phyloP scores from a whole-genome alignment of 2,113 vertebrate genomes.

The Asarcornis scutulata region DNA sequence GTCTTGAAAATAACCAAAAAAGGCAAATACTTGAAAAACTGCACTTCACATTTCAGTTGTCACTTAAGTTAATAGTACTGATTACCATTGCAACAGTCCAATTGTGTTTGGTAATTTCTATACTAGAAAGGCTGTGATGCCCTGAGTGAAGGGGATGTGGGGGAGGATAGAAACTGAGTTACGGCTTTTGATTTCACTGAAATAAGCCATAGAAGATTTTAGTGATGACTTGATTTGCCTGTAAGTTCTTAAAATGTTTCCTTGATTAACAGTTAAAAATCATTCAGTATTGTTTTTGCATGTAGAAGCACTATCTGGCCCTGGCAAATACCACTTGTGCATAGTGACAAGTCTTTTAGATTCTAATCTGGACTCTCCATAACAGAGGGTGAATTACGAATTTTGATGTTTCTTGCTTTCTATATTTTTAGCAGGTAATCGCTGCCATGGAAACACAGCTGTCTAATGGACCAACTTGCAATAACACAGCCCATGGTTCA shows the following conservation, averaged over 20 bases:
- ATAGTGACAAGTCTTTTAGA: slow-evolving; percentile 50
- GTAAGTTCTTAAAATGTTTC: not conserved
- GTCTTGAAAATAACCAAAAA: slow-evolving; percentile 55
- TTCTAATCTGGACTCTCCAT: slow-evolving; percentile 51
- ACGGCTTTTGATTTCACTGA: not conserved
- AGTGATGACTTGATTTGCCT: not conserved
- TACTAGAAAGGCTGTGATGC: not conserved
- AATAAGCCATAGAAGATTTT: not conserved
- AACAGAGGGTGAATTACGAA: slow-evolving; percentile 46
- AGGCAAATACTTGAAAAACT: slow-evolving; percentile 44
- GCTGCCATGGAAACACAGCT: slow-evolving; percentile 99
- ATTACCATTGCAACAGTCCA: not conserved
- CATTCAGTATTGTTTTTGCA: not conserved
- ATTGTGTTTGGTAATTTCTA: not conserved
- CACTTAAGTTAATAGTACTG: not conserved
- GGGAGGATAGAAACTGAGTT: not conserved
- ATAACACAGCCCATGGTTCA: slow-evolving; percentile 93
- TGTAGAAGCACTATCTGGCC: slow-evolving; percentile 20
- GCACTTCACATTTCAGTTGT: not conserved
- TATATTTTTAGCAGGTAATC: slow-evolving; percentile 93
- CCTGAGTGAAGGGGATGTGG: not conserved
- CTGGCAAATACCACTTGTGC: slow-evolving; percentile 48
- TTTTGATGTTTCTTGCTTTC: slow-evolving; percentile 72
- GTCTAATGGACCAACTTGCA: slow-evolving; percentile 96
- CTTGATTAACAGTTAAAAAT: not conserved